These are phyloP conservation scores for Cichladusa arquata DNA, from an alignment of 2,113 vertebrate genomes.

Conservation along the genomic window DNA sequence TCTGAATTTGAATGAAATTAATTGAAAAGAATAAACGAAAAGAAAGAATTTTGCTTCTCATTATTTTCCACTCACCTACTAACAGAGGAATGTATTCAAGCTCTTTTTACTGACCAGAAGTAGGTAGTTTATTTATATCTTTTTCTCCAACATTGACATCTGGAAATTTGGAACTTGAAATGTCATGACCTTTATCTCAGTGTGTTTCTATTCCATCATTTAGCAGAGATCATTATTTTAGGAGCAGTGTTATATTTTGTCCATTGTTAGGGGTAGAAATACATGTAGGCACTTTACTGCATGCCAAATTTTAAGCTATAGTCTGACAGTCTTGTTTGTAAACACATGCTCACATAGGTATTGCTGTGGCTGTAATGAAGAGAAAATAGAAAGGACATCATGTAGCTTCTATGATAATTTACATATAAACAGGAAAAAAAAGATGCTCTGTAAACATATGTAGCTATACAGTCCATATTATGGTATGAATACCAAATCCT, in stretches of 20 bases:
- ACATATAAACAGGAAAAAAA: not conserved
- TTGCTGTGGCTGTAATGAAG: not conserved
- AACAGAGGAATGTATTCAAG: not conserved
- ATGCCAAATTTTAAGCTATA: not conserved
- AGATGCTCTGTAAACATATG: not conserved
- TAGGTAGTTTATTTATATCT: not conserved
- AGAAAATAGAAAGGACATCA: not conserved
- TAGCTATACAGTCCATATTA: not conserved
- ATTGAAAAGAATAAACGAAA: not conserved
- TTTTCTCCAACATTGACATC: not conserved
- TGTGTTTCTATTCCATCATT: not conserved
- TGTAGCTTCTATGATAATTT: not conserved
- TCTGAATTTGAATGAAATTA: not conserved
- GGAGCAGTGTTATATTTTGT: not conserved
- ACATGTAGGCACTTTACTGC: not conserved
- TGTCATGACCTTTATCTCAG: not conserved
- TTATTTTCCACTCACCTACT: not conserved
- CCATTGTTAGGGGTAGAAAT: not conserved
- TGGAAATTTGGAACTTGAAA: not conserved
- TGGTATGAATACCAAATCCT: not conserved
- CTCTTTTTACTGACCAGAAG: not conserved
- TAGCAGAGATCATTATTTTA: not conserved
- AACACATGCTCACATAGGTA: not conserved
- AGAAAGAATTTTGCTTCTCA: not conserved
- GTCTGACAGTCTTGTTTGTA: not conserved